phyloP scores from a whole-genome alignment of 2,113 vertebrate species.

The Poicephalus gulielmi region DNA sequence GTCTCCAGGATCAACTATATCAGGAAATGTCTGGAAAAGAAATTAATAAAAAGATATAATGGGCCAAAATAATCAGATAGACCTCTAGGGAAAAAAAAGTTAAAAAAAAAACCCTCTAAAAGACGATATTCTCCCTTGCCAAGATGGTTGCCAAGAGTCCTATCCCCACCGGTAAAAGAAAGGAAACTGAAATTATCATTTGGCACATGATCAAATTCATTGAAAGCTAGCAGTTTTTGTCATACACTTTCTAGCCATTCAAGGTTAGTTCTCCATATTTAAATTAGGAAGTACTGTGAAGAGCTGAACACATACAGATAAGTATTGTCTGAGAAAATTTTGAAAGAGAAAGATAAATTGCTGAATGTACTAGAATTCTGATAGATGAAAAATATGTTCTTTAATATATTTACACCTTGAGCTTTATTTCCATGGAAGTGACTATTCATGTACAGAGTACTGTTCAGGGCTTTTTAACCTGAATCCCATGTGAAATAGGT shows the following conservation, averaged over 20 bases:
- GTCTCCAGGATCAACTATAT: slow-evolving; percentile 87
- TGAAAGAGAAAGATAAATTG: neutral
- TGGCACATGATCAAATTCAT: neutral
- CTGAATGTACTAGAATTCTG: neutral
- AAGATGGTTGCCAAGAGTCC: neutral
- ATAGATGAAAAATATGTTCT: neutral
- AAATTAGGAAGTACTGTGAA: neutral
- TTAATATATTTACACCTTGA: neutral
- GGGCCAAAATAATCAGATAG: neutral
- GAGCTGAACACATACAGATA: neutral
- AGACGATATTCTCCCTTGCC: neutral
- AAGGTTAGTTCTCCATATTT: neutral
- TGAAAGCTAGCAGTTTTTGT: neutral
- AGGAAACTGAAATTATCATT: neutral
- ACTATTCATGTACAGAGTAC: neutral
- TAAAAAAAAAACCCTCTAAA: rapidly evolving
- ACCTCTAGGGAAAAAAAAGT: neutral
- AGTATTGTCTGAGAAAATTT: neutral
- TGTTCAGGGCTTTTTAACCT: neutral
- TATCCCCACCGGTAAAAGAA: neutral
- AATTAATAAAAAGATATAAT: neutral
- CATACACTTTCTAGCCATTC: neutral
- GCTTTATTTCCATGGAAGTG: neutral
- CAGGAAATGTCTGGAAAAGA: slow-evolving; percentile 79
- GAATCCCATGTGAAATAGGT: neutral